Evolutionary conservation across 2,888 invertebrate species (phyloP), one percentile per base, ranked within the genome.

Genomic region (Corythucha ciliata): DNA sequence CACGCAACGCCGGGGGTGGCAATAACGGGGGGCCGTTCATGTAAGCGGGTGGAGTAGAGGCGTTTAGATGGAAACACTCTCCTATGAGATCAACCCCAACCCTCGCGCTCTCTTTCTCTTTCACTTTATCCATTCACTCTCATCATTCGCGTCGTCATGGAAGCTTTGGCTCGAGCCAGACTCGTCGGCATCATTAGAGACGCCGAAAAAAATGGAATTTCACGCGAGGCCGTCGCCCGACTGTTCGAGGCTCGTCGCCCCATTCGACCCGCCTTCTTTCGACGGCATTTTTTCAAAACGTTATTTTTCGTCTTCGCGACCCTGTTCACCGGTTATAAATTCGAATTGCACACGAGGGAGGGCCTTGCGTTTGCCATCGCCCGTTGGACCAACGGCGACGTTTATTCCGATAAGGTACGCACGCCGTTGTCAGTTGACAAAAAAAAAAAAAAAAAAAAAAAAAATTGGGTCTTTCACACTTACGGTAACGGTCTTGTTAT

Each of bases 331-430:
- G 49, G 45, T 21, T 55, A 44, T 48, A 34, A 39, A 14, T 52
- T 55, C 4, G 51, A 52, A 16, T 39, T 57, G 8, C 51, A 57
- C 47, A 57, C 53, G 4, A 40, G 45, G n/a, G 54, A 42, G 14
- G 57, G 55, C 10, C 37, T 58, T 25, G 52, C 56, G 7, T 36
- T 51, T 7, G 57, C 54, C 6, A 42, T 54, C 54, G 50, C 55
- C 45, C 45, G 46, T 33, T 58, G 52, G 48, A 27, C 49, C 7
- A 36, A 44, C n/a, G n/a, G n/a, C n/a, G n/a, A n/a, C n/a, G n/a
- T n/a, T 0, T 24, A 42, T 6, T 41, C 48, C 14, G 57, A 59
- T 32, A 51, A 51, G 54, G 58, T 58, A 41, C n/a, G n/a, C n/a
- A n/a, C n/a, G n/a, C n/a, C n/a, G n/a, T n/a, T n/a, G n/a, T n/a